Evolutionary conservation across 2,888 invertebrate genomes (phyloP).

Genomic region (Helicoverpa assulta): DNA sequence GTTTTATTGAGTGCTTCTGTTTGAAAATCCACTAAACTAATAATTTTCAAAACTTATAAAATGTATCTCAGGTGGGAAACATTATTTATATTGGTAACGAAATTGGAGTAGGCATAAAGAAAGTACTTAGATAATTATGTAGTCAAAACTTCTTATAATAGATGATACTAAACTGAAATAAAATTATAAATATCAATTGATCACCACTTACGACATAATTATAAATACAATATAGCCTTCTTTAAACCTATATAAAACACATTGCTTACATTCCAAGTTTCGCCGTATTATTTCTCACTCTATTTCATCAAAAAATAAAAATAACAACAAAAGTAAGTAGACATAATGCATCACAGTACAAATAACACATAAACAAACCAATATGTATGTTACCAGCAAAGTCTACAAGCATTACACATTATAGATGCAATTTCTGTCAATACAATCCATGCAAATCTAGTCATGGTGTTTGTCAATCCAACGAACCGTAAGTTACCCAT

Average conservation of each 20-base stretch:
- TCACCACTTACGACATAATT: constrained; percentile 40
- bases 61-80: constrained; percentile 50
- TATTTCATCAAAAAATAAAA: constrained; percentile 47
- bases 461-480: no score
- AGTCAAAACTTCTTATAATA: constrained; percentile 21
- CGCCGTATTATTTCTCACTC: constrained; percentile 53
- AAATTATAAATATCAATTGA: constrained; percentile 38
- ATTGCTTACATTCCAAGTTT: constrained; percentile 32
- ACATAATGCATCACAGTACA: constrained; percentile 75
- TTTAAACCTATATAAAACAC: constrained; percentile 61
- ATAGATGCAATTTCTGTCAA: no score
- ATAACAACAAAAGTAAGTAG: constrained; percentile 75
- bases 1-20: constrained; percentile 12
- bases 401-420: not conserved
- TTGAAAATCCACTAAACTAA: constrained; percentile 5
- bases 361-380: constrained; percentile 63
- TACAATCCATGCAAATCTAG: no score
- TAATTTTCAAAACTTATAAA: constrained; percentile 14
- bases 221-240: constrained; percentile 42
- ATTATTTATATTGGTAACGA: constrained; percentile 46
- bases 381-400: constrained; percentile 48
- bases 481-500: no score
- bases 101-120: constrained; percentile 23
- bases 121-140: constrained; percentile 8
- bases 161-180: constrained; percentile 35